A percentile compares a stretch with the other conserved stretches of the same genome.
Evolutionary conservation across 1,140 invertebrate species (phyloP).

Genomic region (Orchesella cincta): DNA sequence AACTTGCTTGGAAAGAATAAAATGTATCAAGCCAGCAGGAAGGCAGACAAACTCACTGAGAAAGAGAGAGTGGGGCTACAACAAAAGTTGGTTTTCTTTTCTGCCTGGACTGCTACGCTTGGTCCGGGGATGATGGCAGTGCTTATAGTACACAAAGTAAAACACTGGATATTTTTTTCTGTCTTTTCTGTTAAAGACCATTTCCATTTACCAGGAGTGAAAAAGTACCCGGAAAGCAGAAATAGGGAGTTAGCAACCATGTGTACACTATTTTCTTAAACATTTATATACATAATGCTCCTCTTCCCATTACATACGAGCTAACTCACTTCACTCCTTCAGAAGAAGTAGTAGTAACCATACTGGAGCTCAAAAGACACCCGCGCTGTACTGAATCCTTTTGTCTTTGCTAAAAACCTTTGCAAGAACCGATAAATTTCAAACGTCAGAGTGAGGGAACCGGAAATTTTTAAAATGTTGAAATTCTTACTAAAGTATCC

Average conservation of each 20-base stretch:
- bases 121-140: no score
- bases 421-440: not conserved
- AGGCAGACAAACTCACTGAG: not conserved
- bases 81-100: no score
- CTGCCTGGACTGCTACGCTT: no score
- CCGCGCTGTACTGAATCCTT: no score
- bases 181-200: not conserved
- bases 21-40: conserved; percentile 28
- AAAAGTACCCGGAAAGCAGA: not conserved
- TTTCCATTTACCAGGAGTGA: not conserved
- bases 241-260: conserved; percentile 3
- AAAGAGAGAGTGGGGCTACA: not conserved
- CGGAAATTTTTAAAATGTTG: conserved; percentile 28
- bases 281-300: no score
- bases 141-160: conserved; percentile 21
- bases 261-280: no score
- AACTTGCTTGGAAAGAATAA: not conserved
- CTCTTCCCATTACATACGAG: no score
- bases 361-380: no score
- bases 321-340: no score
- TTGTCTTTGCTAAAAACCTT: conserved; percentile 22
- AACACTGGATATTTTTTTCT: conserved; percentile 3
- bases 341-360: no score
- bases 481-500: conserved; percentile 28
- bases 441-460: conserved; percentile 17